Percentiles rank a stretch among this genome's conserved stretches.
phyloP scores from a whole-genome alignment of 1,140 invertebrate genomes.

The Globodera ellingtonae region DNA sequence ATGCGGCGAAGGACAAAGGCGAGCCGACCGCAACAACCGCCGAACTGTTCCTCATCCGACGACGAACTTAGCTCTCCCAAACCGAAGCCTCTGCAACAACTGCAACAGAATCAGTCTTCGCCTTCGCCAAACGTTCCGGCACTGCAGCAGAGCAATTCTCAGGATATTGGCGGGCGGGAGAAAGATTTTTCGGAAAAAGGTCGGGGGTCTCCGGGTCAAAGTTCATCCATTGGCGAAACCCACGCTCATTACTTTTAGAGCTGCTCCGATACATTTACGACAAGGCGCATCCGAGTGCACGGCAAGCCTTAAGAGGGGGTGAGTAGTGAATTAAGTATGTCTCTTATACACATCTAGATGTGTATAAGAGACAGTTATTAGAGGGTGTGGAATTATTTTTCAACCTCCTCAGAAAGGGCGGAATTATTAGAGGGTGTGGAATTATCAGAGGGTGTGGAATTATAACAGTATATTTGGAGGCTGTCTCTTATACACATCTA shows the following conservation, averaged over 20 bases:
- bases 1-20: constrained; percentile 16
- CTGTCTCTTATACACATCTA: no score
- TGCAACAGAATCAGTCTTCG: constrained; percentile 7
- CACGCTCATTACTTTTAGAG: constrained; percentile 36
- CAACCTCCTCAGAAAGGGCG: no score
- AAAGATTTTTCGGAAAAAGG: constrained; percentile 52
- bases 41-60: constrained; percentile 45
- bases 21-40: constrained; percentile 8
- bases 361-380: no score
- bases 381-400: no score
- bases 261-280: constrained; percentile 52
- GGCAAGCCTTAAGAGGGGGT: constrained; percentile 15
- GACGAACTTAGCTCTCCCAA: constrained; percentile 37
- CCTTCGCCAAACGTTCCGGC: constrained; percentile 20
- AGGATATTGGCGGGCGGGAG: constrained; percentile 30
- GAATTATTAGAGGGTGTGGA: no score
- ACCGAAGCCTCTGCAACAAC: constrained; percentile 23
- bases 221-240: constrained; percentile 1
- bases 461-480: no score
- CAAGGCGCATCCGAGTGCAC: constrained; percentile 20
- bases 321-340: not conserved
- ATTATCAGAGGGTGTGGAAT: no score
- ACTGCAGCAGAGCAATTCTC: constrained; percentile 15
- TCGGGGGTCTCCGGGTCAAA: constrained; percentile 9
- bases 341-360: no score